A percentile compares a stretch with the other conserved stretches of the same genome.
Conservation (phyloP, 2,113 vertebrate genomes). For the Engystomops pustulosus region DNA sequence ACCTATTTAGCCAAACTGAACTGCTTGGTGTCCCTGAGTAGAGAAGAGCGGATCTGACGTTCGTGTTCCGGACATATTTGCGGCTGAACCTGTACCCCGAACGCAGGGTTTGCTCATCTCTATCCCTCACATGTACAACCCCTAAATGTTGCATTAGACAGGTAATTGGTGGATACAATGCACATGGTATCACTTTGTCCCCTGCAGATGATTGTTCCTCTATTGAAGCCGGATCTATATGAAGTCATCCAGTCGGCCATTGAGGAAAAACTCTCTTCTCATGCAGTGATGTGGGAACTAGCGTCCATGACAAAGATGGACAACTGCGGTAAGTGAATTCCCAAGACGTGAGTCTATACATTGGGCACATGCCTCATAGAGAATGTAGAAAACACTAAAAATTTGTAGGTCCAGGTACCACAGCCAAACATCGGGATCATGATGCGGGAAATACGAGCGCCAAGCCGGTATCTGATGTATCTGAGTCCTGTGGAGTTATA, state of each 20-base stretch:
- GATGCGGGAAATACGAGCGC: neutral
- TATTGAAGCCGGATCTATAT: constrained; percentile 85
- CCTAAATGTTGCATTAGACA: too few relatives aligned
- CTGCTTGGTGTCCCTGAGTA: too few relatives aligned
- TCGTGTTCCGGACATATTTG: too few relatives aligned
- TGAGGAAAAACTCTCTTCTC: constrained; percentile 74
- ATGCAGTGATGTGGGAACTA: constrained; percentile 76
- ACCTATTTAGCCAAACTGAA: too few relatives aligned
- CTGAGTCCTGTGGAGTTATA: neutral
- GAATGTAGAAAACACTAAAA: neutral
- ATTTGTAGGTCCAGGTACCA: neutral
- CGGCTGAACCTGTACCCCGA: too few relatives aligned
- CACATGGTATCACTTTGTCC: neutral
- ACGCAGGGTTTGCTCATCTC: too few relatives aligned
- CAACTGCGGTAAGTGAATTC: neutral
- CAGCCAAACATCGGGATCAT: neutral
- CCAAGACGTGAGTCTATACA: too few relatives aligned
- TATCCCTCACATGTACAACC: too few relatives aligned
- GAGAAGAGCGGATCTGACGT: too few relatives aligned
- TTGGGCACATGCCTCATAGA: too few relatives aligned
- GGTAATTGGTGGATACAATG: too few relatives aligned
- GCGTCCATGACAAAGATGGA: constrained; percentile 46
- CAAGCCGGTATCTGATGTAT: neutral
- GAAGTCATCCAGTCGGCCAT: constrained; percentile 79
- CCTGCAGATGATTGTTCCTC: constrained; percentile 80